phyloP scores from a whole-genome alignment of 2,797 vertebrate species.

The Takifugu ocellatus region DNA sequence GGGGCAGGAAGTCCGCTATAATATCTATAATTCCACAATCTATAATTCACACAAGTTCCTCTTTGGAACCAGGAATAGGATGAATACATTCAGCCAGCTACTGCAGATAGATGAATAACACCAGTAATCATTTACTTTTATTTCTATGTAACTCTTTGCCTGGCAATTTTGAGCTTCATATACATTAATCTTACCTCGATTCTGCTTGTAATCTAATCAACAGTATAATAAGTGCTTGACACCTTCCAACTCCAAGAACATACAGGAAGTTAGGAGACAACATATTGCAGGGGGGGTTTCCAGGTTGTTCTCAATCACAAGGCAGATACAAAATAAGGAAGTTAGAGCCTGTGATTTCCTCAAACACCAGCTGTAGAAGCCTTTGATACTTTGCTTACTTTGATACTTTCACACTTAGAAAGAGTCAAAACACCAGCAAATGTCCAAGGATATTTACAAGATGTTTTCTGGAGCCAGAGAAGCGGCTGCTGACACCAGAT shows the following conservation, averaged over 20 bases:
- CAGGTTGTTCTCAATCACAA: background rate
- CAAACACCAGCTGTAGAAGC: constrained; percentile 1
- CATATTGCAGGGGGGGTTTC: background rate
- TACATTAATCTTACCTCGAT: too few species aligned
- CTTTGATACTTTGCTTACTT: background rate
- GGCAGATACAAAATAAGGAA: background rate
- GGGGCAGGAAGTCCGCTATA: too few species aligned
- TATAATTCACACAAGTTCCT: too few species aligned
- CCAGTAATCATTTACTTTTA: too few species aligned
- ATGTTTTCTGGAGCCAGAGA: background rate
- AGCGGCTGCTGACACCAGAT: background rate
- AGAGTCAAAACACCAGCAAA: background rate
- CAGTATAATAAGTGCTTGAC: too few species aligned
- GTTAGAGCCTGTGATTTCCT: background rate
- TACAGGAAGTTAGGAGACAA: background rate
- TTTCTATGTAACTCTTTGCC: too few species aligned
- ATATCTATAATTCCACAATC: too few species aligned
- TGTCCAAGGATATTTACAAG: background rate
- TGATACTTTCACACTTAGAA: background rate
- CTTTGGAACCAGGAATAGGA: too few species aligned
- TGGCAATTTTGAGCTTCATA: too few species aligned
- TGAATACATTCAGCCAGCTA: too few species aligned
- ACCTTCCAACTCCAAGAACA: background rate
- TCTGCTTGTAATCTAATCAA: too few species aligned
- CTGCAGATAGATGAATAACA: too few species aligned